Evolutionary conservation across 2,113 vertebrate species (phyloP), one percentile per base, ranked within the genome.

Genomic region (Chaetura pelagica): DNA sequence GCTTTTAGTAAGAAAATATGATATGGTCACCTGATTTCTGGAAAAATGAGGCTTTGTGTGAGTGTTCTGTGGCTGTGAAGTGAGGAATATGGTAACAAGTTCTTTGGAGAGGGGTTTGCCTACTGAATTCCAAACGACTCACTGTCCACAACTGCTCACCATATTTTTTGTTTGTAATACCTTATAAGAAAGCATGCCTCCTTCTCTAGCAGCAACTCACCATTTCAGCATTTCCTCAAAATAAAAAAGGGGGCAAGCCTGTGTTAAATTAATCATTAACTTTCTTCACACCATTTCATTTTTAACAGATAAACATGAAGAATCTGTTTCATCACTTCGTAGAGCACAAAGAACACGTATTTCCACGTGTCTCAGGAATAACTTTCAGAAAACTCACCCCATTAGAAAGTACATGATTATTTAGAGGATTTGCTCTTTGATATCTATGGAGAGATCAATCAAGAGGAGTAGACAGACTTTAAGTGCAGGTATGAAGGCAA

Each of bases 361-460:
- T 84, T 88, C 77, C 7, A 32, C 21, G 7, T 32, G 23, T 22
- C 20, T 92, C n/a, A 40, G 51, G 42, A 72, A 52, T 64, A 76
- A 84, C 92, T 94, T 84, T 63, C 38, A 71, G 75, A 90, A 87
- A 55, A 67, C 21, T 64, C 29, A 72, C 22, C n/a, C 63, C n/a
- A 68, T 55, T 52, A 90, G 44, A 86, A 96, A 59, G 48, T 71
- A 61, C 32, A 57, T 61, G 6, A 67, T 21, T 77, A 59, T 91
- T 90, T 67, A 35, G 24, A 68, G 35, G 17, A 76, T 69, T 79
- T 86, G 15, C 27, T 80, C 48, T 84, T 55, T 86, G 38, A 81
- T 88, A 86, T 44, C 74, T 79, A n/a, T 83, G 51, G 71, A 89
- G 91, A 85, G 94, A 95, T 87, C 71, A 93, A 72, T 93, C 90